phyloP scores from a whole-genome alignment of 2,888 invertebrate genomes.

The Perdita meconis region DNA sequence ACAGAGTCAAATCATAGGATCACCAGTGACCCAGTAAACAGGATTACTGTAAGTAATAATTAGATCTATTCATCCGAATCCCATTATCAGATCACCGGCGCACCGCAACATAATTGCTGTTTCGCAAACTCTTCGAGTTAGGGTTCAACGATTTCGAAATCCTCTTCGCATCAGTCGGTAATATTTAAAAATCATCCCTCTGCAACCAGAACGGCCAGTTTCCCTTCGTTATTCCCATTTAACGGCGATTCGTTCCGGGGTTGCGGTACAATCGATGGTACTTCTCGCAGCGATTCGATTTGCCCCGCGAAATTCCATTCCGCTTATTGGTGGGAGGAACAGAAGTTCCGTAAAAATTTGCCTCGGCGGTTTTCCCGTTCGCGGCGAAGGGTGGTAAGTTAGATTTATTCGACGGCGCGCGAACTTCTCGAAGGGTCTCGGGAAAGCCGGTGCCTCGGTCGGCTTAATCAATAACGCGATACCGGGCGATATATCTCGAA shows the following conservation, averaged over 20 bases:
- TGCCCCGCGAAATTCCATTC: slow-evolving; percentile 16
- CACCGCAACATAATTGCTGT: not conserved
- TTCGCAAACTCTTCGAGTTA: slow-evolving; percentile 19
- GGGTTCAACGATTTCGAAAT: slow-evolving; percentile 6
- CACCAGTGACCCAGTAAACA: slow-evolving; percentile 12
- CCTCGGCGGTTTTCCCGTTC: slow-evolving; percentile 4
- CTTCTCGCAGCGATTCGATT: slow-evolving; percentile 19
- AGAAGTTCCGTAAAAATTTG: slow-evolving; percentile 43
- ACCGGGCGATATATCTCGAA: slow-evolving; percentile 26
- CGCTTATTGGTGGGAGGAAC: slow-evolving; percentile 22
- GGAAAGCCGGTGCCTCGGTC: not conserved
- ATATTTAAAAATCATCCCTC: slow-evolving; percentile 12
- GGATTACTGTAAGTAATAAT: slow-evolving; percentile 42
- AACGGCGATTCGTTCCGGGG: slow-evolving; percentile 37
- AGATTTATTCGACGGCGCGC: slow-evolving; percentile 27
- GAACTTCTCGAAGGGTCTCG: slow-evolving; percentile 10
- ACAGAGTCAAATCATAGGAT: slow-evolving; percentile 1
- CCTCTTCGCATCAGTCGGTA: not conserved
- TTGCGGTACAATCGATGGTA: slow-evolving; percentile 22
- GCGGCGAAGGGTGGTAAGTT: slow-evolving; percentile 22
- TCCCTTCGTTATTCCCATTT: slow-evolving; percentile 32
- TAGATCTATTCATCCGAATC: slow-evolving; percentile 28
- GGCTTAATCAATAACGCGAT: slow-evolving; percentile 45
- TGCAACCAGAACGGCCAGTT: slow-evolving; percentile 5
- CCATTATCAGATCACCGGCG: slow-evolving; percentile 28